These are phyloP conservation scores for Poecile montanus DNA, from an alignment of 2,797 vertebrate genomes.

Conservation along the genomic window DNA sequence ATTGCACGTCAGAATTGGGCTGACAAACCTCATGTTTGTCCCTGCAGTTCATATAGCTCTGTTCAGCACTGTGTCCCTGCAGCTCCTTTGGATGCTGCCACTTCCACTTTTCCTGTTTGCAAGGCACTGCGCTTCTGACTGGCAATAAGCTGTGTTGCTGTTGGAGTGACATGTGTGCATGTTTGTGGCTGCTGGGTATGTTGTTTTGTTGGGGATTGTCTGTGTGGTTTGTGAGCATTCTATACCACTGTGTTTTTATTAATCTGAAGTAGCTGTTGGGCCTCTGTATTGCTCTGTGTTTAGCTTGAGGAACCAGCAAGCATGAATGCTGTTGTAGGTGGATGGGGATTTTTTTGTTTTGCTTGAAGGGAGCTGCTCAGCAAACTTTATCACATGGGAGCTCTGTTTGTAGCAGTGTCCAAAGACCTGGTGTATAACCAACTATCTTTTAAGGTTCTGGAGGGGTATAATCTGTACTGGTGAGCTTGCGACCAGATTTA, in stretches of 20 bases:
- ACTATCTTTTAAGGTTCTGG: background rate
- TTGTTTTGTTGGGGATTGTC: background rate
- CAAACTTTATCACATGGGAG: background rate
- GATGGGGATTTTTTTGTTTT: background rate
- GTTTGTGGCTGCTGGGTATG: background rate
- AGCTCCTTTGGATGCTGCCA: background rate
- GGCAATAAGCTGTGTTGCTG: background rate
- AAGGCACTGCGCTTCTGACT: background rate
- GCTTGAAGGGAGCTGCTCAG: background rate
- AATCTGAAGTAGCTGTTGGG: background rate
- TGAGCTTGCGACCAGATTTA: background rate
- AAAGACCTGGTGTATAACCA: background rate
- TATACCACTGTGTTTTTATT: background rate
- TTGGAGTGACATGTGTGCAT: background rate
- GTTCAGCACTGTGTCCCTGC: background rate
- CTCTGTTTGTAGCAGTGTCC: background rate
- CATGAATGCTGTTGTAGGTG: background rate
- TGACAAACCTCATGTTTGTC: rapidly evolving
- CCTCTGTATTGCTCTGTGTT: background rate
- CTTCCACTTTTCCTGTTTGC: background rate
- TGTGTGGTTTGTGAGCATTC: background rate
- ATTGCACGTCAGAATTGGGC: background rate
- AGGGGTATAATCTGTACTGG: background rate
- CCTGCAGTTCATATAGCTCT: rapidly evolving
- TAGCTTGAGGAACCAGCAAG: background rate